Conservation (phyloP, 1,140 invertebrate genomes). For the Bombus balteatus region DNA sequence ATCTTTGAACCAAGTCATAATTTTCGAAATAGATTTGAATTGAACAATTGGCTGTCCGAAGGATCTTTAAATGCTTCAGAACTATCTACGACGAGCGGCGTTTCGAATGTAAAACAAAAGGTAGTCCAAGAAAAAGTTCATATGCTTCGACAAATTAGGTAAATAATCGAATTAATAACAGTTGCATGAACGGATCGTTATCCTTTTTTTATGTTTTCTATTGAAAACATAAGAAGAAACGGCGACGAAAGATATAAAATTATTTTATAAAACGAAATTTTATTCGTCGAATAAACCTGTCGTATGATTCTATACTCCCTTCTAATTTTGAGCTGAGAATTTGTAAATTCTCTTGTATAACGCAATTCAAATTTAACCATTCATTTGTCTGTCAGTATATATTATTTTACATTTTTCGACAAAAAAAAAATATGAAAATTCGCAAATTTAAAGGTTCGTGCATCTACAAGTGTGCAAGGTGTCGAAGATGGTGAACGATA, state of each 20-base stretch:
- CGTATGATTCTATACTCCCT: no score
- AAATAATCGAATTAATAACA: background rate
- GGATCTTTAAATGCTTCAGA: fast-evolving
- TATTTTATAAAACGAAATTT: no score
- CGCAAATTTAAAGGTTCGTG: slow-evolving; percentile 34
- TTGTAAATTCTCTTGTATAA: background rate
- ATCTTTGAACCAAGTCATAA: background rate
- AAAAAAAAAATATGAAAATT: background rate
- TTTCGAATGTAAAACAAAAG: background rate
- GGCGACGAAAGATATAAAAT: no score
- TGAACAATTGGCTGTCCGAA: no score
- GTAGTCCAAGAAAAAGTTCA: background rate
- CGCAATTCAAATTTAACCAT: background rate
- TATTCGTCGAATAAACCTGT: no score
- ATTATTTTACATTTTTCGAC: background rate
- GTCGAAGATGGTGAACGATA: slow-evolving; percentile 2
- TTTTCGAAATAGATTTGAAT: background rate
- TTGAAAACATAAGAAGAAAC: no score
- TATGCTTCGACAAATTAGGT: slow-evolving; percentile 18
- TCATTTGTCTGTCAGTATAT: background rate
- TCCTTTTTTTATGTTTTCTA: no score
- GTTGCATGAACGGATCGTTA: background rate
- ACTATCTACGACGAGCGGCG: fast-evolving
- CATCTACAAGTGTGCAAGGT: slow-evolving; percentile 52
- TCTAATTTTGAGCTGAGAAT: no score